phyloP scores from a whole-genome alignment of 2,888 invertebrate species.

The Aspidiotus rigidus region DNA sequence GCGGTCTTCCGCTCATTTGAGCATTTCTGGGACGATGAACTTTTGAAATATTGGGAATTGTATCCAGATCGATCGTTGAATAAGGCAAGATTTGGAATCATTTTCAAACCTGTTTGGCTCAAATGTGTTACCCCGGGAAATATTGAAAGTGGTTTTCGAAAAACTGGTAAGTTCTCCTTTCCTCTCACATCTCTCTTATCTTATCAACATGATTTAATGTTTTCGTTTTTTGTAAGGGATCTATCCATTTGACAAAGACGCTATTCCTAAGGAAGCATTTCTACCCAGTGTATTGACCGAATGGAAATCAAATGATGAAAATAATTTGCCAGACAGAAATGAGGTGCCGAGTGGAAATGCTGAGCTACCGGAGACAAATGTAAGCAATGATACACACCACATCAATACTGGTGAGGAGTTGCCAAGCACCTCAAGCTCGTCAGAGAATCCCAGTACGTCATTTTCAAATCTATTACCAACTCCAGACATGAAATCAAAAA shows the following conservation, averaged over 20 bases:
- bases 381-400: too few relatives aligned
- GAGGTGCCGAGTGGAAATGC: too few relatives aligned
- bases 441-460: too few relatives aligned
- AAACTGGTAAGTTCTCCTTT: neutral
- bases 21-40: slow-evolving; percentile 37
- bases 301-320: too few relatives aligned
- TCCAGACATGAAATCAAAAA: too few relatives aligned
- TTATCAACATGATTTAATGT: neutral
- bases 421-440: too few relatives aligned
- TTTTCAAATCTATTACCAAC: too few relatives aligned
- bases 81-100: slow-evolving; percentile 36
- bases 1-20: slow-evolving; percentile 36
- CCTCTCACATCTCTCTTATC: neutral
- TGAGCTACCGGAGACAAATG: too few relatives aligned
- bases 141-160: slow-evolving; percentile 5
- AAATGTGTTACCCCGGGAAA: slow-evolving; percentile 1
- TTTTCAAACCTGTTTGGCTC: slow-evolving; percentile 32
- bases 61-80: slow-evolving; percentile 35
- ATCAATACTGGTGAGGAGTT: too few relatives aligned
- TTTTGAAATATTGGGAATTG: slow-evolving; percentile 34
- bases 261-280: neutral
- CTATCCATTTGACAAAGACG: neutral
- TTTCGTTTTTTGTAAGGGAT: neutral
- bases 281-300: too few relatives aligned
- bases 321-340: too few relatives aligned